Conservation (phyloP, 1,140 invertebrate species). For the Scaptomyza pallida region DNA sequence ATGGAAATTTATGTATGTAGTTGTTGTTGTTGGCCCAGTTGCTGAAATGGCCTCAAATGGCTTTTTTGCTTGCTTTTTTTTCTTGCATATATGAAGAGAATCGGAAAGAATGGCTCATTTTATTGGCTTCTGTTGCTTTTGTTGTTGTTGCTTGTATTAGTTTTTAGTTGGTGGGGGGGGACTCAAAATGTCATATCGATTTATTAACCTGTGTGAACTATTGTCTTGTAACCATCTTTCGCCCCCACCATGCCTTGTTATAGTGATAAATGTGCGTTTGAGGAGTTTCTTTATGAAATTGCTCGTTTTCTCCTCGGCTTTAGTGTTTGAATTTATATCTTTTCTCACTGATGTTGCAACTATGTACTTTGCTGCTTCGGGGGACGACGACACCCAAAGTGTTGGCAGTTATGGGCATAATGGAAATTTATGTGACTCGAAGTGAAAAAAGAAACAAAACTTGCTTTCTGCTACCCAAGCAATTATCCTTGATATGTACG, state of each 20-base stretch:
- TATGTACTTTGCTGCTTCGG: no score
- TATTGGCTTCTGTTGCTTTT: no score
- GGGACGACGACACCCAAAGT: slow-evolving; percentile 21
- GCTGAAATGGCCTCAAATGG: slow-evolving; percentile 25
- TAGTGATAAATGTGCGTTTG: slow-evolving; percentile 69
- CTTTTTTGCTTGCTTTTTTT: not conserved
- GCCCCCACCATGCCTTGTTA: not conserved
- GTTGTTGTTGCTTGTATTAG: slow-evolving; percentile 47
- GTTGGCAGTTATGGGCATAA: slow-evolving; percentile 59
- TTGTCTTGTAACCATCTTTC: slow-evolving; percentile 54
- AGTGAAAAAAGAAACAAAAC: slow-evolving; percentile 40
- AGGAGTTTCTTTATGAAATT: slow-evolving; percentile 74
- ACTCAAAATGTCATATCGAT: slow-evolving; percentile 79
- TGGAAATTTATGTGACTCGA: slow-evolving; percentile 77
- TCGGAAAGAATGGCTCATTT: slow-evolving; percentile 63
- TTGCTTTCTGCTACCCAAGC: slow-evolving; percentile 50
- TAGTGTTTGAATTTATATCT: slow-evolving; percentile 77
- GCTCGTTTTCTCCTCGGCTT: slow-evolving; percentile 49
- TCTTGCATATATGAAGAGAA: slow-evolving; percentile 5
- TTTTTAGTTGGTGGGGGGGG: slow-evolving; percentile 40
- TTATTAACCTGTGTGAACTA: slow-evolving; percentile 82
- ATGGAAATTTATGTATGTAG: slow-evolving; percentile 77
- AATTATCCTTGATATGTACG: slow-evolving; percentile 73
- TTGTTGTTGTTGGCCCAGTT: slow-evolving; percentile 26
- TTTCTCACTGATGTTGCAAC: slow-evolving; percentile 13